These are phyloP conservation scores for Cataglyphis altisquamis DNA, from an alignment of 2,888 invertebrate species.

Conservation along the genomic window DNA sequence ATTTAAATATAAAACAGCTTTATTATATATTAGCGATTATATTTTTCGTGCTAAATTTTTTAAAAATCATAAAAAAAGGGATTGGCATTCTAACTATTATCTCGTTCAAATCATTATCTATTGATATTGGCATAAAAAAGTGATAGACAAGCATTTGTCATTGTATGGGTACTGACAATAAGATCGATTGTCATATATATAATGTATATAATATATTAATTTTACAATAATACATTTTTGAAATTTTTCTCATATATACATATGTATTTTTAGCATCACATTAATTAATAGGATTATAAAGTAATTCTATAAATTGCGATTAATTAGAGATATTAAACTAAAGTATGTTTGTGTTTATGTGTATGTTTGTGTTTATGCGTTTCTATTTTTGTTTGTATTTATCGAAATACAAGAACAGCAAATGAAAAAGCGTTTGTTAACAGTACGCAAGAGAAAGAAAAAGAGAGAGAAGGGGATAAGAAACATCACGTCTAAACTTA, in stretches of 20 bases:
- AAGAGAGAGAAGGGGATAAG: background rate
- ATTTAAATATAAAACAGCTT: background rate
- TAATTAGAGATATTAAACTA: background rate
- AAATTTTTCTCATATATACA: background rate
- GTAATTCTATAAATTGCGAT: background rate
- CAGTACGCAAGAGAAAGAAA: background rate
- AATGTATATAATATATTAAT: no score
- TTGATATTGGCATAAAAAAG: background rate
- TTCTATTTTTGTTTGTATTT: background rate
- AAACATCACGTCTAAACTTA: constrained; percentile 41
- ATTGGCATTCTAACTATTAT: background rate
- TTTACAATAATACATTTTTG: no score
- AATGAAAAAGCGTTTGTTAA: background rate
- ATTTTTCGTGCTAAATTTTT: background rate
- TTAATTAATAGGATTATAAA: constrained; percentile 1
- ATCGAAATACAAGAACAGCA: background rate
- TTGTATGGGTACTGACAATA: background rate
- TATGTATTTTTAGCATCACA: no score
- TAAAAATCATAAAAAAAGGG: background rate
- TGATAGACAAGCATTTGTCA: background rate
- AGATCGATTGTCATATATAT: background rate
- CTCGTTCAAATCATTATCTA: background rate
- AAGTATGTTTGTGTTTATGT: background rate
- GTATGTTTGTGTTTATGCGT: no score
- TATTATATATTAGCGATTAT: background rate